These are phyloP conservation scores for Bradysia coprophila DNA, from an alignment of 1,140 invertebrate species.

Conservation along the genomic window DNA sequence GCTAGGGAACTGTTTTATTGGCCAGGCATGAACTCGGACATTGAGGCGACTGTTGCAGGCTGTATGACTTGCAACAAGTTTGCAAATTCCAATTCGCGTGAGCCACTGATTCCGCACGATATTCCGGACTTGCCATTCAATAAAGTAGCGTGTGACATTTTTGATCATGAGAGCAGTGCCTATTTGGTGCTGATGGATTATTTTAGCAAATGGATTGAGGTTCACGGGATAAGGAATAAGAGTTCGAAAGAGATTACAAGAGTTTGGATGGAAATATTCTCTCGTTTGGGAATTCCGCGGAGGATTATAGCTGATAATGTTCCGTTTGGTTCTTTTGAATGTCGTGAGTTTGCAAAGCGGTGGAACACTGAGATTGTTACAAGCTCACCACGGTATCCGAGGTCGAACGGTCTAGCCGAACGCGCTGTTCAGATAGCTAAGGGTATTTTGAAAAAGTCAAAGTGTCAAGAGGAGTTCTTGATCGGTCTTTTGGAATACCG, in stretches of 20 bases:
- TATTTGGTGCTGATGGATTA: conserved; percentile 15
- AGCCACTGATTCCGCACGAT: conserved; percentile 11
- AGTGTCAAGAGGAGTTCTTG: conserved; percentile 6
- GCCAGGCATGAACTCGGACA: conserved; percentile 16
- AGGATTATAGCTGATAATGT: conserved; percentile 13
- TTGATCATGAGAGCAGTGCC: conserved; percentile 7
- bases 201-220: conserved; percentile 15
- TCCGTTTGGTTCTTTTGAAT: conserved; percentile 9
- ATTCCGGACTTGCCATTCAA: conserved; percentile 13
- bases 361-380: conserved; percentile 11
- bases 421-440: conserved; percentile 12
- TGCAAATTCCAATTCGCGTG: conserved; percentile 10
- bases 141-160: conserved; percentile 13
- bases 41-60: conserved; percentile 10
- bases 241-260: conserved; percentile 8
- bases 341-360: conserved; percentile 10
- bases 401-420: conserved; percentile 15
- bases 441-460: conserved; percentile 11
- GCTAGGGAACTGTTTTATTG: conserved; percentile 20
- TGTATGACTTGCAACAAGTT: conserved; percentile 14
- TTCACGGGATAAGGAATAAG: conserved; percentile 10
- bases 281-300: conserved; percentile 12
- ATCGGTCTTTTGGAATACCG: conserved; percentile 4
- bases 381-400: conserved; percentile 11
- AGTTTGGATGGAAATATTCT: conserved; percentile 10